These are phyloP conservation scores for Rhagium mordax DNA, from an alignment of 2,888 invertebrate species.

Conservation along the genomic window DNA sequence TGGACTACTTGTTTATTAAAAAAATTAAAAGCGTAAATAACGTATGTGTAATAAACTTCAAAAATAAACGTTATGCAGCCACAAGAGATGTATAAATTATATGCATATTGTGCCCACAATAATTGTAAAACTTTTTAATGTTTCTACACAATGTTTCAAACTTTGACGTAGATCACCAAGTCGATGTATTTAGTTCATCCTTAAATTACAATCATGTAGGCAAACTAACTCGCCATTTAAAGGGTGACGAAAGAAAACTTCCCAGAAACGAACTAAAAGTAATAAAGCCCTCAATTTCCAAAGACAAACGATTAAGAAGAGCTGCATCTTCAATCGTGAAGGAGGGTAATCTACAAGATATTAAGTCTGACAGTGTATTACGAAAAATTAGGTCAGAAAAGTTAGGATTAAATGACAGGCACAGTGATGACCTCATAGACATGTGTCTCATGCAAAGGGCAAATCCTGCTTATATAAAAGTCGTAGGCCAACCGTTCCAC, in stretches of 20 bases:
- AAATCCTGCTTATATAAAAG: slow-evolving; percentile 18
- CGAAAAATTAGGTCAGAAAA: slow-evolving; percentile 31
- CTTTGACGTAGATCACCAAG: slow-evolving; percentile 9
- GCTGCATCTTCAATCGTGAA: not conserved
- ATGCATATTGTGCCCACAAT: slow-evolving; percentile 19
- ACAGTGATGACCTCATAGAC: slow-evolving; percentile 25
- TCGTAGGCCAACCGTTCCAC: not conserved
- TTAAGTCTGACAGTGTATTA: slow-evolving; percentile 24
- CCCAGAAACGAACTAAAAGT: slow-evolving; percentile 1
- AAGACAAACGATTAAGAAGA: not conserved
- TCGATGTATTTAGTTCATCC: slow-evolving; percentile 23
- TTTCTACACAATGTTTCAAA: slow-evolving; percentile 17
- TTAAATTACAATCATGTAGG: slow-evolving; percentile 20
- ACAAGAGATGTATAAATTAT: slow-evolving; percentile 12
- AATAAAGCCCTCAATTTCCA: not conserved
- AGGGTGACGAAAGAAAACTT: slow-evolving; percentile 18
- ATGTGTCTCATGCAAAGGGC: slow-evolving; percentile 22
- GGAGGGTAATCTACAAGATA: slow-evolving; percentile 30
- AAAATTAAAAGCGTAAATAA: slow-evolving; percentile 14
- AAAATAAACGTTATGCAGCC: not conserved
- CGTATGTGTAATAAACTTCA: slow-evolving; percentile 24
- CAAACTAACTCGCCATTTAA: slow-evolving; percentile 9
- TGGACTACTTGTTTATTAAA: not conserved
- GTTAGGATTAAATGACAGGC: slow-evolving; percentile 22
- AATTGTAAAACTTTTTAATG: slow-evolving; percentile 20